Percentiles rank a stretch among this genome's conserved stretches.
These are phyloP conservation scores for Sarotherodon lohbergeri DNA, from an alignment of 2,113 vertebrate species.

Conservation along the genomic window DNA sequence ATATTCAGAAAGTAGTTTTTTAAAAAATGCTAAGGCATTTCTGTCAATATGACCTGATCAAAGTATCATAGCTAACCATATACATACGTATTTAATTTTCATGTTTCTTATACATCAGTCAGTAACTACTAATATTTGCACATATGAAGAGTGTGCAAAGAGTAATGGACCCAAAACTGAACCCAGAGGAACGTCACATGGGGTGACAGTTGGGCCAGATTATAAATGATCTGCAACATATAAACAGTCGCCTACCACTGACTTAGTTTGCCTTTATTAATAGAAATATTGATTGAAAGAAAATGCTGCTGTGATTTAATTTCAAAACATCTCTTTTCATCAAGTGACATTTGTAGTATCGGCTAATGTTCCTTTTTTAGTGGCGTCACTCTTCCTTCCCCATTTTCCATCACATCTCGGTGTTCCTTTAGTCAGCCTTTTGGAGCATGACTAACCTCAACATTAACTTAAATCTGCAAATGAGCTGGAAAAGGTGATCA, in stretches of 20 bases:
- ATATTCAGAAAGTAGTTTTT: background rate
- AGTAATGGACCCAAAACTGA: background rate
- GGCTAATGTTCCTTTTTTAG: background rate
- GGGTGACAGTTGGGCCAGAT: background rate
- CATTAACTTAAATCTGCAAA: slow-evolving; percentile 27
- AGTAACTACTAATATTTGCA: background rate
- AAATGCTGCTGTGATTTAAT: background rate
- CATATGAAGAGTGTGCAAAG: background rate
- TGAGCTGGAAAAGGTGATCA: slow-evolving; percentile 40
- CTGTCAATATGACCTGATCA: background rate
- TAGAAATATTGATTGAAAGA: background rate
- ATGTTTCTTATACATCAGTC: background rate
- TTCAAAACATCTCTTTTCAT: background rate
- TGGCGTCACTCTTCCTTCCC: background rate
- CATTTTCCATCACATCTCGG: background rate
- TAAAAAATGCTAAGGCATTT: background rate
- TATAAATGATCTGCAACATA: background rate
- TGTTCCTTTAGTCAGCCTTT: background rate
- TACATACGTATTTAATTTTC: background rate
- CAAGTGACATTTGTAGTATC: background rate
- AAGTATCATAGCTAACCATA: background rate
- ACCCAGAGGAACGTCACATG: background rate
- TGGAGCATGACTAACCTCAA: background rate
- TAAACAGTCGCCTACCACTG: background rate
- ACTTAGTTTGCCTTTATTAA: background rate